Evolutionary conservation across 2,797 vertebrate genomes (phyloP).

Genomic region (Chelon auratus): DNA sequence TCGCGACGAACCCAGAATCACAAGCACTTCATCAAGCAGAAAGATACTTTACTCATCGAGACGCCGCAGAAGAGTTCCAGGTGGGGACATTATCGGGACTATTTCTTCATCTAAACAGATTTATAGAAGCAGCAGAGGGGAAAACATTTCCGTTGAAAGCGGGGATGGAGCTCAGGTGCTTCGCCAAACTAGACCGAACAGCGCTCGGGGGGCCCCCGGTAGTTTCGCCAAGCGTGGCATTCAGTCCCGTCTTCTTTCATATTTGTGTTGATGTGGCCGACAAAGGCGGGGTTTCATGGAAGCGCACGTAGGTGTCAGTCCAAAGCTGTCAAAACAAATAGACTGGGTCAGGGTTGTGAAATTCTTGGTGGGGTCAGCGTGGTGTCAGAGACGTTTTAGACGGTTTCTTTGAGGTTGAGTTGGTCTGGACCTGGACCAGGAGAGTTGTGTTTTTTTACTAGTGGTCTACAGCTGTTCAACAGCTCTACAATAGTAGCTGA

Average conservation of each 20-base stretch:
- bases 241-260: not conserved
- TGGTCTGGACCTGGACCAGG: too few relatives aligned
- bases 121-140: not conserved
- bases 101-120: conserved; percentile 20
- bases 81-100: conserved; percentile 25
- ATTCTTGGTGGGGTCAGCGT: not conserved
- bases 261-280: not conserved
- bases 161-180: conserved; percentile 10
- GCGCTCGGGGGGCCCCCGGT: not conserved
- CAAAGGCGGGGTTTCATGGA: not conserved
- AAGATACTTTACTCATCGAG: conserved; percentile 15
- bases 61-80: conserved; percentile 22
- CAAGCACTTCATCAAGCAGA: conserved; percentile 24
- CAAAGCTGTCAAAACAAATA: not conserved
- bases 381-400: not conserved
- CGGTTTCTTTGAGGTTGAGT: too few relatives aligned
- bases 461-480: too few relatives aligned
- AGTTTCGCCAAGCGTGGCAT: not conserved
- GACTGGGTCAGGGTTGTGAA: not conserved
- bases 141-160: conserved; percentile 4
- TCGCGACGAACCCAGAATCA: conserved; percentile 12
- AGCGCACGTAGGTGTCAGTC: not conserved
- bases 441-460: too few relatives aligned
- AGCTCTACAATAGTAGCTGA: too few relatives aligned
- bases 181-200: not conserved